Conservation (phyloP, 2,113 vertebrate species). For the Pterocles gutturalis region DNA sequence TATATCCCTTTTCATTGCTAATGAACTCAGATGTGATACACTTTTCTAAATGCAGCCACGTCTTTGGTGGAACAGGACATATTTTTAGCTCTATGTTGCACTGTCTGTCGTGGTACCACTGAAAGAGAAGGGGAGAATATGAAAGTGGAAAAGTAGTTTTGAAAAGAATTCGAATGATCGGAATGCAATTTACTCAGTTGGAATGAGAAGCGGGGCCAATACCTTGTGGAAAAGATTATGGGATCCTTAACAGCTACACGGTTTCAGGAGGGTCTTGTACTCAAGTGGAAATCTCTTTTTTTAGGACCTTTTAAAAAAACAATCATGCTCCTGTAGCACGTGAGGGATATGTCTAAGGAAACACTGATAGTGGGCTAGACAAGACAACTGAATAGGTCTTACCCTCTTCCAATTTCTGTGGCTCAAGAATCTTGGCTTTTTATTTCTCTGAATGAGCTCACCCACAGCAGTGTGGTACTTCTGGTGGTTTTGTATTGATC, state of each 20-base stretch:
- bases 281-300: neutral
- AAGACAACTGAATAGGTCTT: neutral
- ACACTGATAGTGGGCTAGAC: neutral
- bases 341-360: neutral
- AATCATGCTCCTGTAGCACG: neutral
- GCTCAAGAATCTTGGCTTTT: neutral
- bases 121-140: neutral
- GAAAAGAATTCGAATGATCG: slow-evolving; percentile 3
- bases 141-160: neutral
- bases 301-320: neutral
- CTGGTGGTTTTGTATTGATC: slow-evolving; percentile 10
- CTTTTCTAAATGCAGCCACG: neutral
- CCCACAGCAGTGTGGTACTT: neutral
- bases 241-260: neutral
- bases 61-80: neutral
- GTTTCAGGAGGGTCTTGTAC: neutral
- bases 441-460: neutral
- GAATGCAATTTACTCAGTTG: neutral
- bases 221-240: neutral
- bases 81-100: neutral
- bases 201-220: neutral
- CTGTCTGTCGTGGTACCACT: neutral
- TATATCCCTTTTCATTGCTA: neutral
- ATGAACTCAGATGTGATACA: neutral
- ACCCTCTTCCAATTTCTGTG: neutral